Evolutionary conservation across 1,140 invertebrate genomes (phyloP), one percentile per base, ranked within the genome.

Genomic region (Pachyrhynchus sulphureomaculatus): DNA sequence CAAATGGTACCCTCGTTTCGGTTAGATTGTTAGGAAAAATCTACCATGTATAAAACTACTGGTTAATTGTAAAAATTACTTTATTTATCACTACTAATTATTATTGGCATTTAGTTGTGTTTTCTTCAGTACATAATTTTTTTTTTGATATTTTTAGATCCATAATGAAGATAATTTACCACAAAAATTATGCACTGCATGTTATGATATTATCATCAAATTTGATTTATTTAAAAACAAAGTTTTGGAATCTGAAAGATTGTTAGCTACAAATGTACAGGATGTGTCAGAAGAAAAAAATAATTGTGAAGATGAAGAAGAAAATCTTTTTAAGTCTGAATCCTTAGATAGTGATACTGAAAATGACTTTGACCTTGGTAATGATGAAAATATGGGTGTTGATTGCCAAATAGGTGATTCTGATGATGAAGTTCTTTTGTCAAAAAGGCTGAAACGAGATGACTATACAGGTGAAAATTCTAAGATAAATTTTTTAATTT

Each of bases 111-210:
- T n/a, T n/a, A n/a, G n/a, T n/a, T n/a, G n/a, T n/a, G n/a, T n/a
- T n/a, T n/a, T n/a, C n/a, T n/a, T n/a, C n/a, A n/a, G n/a, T n/a
- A n/a, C n/a, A n/a, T n/a, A n/a, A n/a, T n/a, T n/a, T n/a, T n/a
- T n/a, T n/a, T n/a, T n/a, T n/a, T n/a, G n/a, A n/a, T n/a, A n/a
- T 34, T 60, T 60, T 29, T 21, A 60, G 57, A 18, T 60, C 4
- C 18, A 51, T 13, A n/a, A 15, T 0, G 13, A 23, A 15, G 47
- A 60, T 44, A 3, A 12, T 12, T 29, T 48, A 12, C 48, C 57
- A 17, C 41, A 51, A 23, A 59, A 59, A 59, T 3, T 60, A 17
- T 60, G 57, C 12, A 9, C 37, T 5, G 2, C 44, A 8, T 60
- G 57, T 23, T 60, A 60, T 26, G 17, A 60, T 23, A 4, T 17